Percentiles rank a stretch among this genome's conserved stretches.
These are phyloP conservation scores for Apis laboriosa DNA, from an alignment of 1,140 invertebrate species.

Conservation along the genomic window DNA sequence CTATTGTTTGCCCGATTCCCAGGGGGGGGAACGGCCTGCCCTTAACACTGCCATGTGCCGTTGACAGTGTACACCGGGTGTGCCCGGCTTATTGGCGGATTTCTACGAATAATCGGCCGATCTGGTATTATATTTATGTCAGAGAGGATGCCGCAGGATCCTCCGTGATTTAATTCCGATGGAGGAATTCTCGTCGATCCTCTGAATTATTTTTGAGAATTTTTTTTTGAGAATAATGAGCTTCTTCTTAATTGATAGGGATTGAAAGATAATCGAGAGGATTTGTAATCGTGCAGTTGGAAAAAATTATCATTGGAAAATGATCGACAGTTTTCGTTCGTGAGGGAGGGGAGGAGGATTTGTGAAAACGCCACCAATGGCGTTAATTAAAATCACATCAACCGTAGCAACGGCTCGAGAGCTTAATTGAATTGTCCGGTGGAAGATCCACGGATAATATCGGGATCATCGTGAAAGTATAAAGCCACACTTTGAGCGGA, in stretches of 20 bases:
- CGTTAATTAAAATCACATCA: conserved; percentile 53
- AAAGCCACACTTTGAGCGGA: not conserved
- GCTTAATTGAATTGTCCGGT: conserved; percentile 14
- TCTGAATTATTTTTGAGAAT: too few relatives aligned
- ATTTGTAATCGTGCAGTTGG: not conserved
- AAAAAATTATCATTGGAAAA: not conserved
- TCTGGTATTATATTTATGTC: not conserved
- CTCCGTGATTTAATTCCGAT: not conserved
- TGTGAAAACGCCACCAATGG: not conserved
- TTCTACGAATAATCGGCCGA: not conserved
- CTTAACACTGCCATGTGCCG: conserved; percentile 72
- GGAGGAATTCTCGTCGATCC: too few relatives aligned
- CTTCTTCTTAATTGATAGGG: too few relatives aligned
- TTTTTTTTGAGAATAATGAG: too few relatives aligned
- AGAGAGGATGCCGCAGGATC: too few relatives aligned
- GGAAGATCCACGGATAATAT: not conserved
- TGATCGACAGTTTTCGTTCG: too few relatives aligned
- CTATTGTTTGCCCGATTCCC: conserved; percentile 74
- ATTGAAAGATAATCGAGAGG: too few relatives aligned
- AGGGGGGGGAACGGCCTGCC: conserved; percentile 60
- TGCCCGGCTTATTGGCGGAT: conserved; percentile 46
- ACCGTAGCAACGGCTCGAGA: not conserved
- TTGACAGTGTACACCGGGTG: conserved; percentile 70
- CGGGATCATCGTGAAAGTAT: not conserved
- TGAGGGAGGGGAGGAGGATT: too few relatives aligned